Evolutionary conservation across 2,888 invertebrate genomes (phyloP).

Genomic region (Hydrotaea diabolus): DNA sequence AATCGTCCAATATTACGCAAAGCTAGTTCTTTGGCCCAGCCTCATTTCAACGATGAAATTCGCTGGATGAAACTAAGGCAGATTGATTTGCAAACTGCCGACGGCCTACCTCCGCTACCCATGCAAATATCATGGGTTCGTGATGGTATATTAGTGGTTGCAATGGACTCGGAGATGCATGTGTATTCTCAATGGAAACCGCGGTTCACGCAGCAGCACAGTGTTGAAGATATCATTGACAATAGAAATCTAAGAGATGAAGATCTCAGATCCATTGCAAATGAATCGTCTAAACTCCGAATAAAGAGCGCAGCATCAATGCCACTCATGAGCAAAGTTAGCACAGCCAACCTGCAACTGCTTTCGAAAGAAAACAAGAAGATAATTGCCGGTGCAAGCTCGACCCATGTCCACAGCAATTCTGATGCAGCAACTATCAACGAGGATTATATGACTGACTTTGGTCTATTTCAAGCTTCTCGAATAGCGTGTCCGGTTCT

Average conservation of each 20-base stretch:
- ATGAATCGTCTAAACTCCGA: conserved; percentile 85
- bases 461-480: conserved; percentile 97
- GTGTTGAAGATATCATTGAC: conserved; percentile 87
- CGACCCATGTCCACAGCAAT: conserved; percentile 71
- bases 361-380: conserved; percentile 87
- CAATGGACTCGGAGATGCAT: conserved; percentile 99
- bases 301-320: conserved; percentile 89
- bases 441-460: conserved; percentile 93
- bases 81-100: conserved; percentile 95
- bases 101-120: conserved; percentile 96
- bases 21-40: conserved; percentile 94
- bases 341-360: conserved; percentile 91
- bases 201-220: conserved; percentile 77
- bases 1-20: conserved; percentile 93
- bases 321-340: conserved; percentile 90
- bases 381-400: conserved; percentile 81
- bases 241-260: conserved; percentile 88
- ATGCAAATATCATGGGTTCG: conserved; percentile 99
- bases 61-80: conserved; percentile 97
- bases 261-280: conserved; percentile 85
- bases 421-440: conserved; percentile 78
- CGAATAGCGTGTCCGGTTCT: conserved; percentile 98
- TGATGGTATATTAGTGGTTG: conserved; percentile 98
- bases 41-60: conserved; percentile 94
- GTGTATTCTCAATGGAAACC: conserved; percentile 99